A percentile compares a stretch with the other conserved stretches of the same genome.
Conservation (phyloP, 2,797 vertebrate species). For the Simalia tracyae region DNA sequence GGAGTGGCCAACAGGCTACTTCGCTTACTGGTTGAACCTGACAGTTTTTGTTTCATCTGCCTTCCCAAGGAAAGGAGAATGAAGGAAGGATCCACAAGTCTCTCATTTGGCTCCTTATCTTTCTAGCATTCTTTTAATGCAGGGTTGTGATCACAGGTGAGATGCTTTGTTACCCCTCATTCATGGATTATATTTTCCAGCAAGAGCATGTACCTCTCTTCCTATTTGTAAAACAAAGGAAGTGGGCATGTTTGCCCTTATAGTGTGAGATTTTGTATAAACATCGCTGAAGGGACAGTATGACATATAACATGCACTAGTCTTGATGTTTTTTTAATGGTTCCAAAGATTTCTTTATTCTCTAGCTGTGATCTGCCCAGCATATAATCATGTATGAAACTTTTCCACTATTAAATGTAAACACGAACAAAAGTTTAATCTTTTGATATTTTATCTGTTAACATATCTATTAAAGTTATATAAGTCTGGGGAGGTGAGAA, state of each 20-base stretch:
- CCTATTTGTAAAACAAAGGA: neutral
- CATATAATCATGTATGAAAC: neutral
- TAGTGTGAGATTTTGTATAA: neutral
- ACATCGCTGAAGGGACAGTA: neutral
- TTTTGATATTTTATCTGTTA: neutral
- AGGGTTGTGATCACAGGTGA: neutral
- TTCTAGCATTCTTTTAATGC: neutral
- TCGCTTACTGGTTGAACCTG: neutral
- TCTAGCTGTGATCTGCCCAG: neutral
- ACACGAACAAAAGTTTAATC: neutral
- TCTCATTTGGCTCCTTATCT: neutral
- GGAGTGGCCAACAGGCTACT: neutral
- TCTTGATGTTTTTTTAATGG: neutral
- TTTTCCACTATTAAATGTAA: neutral
- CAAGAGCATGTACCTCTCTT: neutral
- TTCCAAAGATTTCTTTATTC: neutral
- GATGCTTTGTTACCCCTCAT: neutral
- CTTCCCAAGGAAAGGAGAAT: neutral
- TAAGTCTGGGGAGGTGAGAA: neutral
- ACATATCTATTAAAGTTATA: neutral
- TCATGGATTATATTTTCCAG: neutral
- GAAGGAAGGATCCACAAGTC: neutral
- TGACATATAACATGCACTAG: neutral
- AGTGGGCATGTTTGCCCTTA: neutral
- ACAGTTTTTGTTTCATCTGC: neutral